Evolutionary conservation across 2,113 vertebrate species (phyloP).

Genomic region (Arvicanthis niloticus): DNA sequence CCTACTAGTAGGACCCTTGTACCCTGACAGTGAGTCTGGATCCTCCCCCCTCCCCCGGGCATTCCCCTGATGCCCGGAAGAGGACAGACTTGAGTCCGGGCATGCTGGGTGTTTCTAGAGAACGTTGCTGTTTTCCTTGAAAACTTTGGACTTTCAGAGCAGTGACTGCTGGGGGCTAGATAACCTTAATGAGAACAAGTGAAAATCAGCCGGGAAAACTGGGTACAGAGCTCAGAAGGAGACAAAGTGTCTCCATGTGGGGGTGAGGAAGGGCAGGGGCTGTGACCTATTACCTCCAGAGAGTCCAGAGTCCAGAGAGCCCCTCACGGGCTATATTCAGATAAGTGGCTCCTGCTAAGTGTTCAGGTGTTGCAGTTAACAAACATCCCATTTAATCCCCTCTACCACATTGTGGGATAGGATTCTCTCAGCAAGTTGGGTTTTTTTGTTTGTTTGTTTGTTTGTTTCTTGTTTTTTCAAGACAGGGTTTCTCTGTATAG

Average conservation of each 20-base stretch:
- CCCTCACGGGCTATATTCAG: fast-evolving
- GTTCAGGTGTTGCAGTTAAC: neutral
- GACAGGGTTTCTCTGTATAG: too few relatives aligned
- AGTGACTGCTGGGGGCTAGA: neutral
- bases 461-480: too few relatives aligned
- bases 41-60: too few relatives aligned
- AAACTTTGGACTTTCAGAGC: neutral
- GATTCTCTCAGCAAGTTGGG: neutral
- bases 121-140: neutral
- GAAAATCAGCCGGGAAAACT: neutral
- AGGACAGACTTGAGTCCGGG: neutral
- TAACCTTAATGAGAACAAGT: neutral
- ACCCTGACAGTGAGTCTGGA: neutral
- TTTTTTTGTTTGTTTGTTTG: too few relatives aligned
- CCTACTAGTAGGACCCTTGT: too few relatives aligned
- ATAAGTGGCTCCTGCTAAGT: neutral
- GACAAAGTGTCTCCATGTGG: neutral
- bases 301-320: neutral
- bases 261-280: neutral
- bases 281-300: neutral
- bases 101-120: neutral
- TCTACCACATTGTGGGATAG: neutral
- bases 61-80: neutral
- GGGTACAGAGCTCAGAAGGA: neutral
- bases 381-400: neutral